Conservation (phyloP, 2,888 invertebrate genomes). For the Trisateles emortualis region DNA sequence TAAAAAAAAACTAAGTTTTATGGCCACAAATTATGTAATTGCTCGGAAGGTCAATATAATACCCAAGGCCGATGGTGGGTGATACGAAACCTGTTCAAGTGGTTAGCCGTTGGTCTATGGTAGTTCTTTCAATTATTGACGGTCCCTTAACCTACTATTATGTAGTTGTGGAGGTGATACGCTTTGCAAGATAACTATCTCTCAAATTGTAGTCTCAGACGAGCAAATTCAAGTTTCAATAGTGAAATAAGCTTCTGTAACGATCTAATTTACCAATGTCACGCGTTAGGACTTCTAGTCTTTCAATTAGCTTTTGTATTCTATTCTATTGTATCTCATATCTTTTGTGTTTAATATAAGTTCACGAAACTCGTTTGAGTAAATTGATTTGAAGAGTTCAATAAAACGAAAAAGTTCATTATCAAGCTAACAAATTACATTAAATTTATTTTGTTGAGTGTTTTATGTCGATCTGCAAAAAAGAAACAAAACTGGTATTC, state of each 20-base stretch:
- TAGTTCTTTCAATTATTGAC: slow-evolving; percentile 54
- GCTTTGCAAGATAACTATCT: slow-evolving; percentile 39
- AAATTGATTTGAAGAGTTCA: neutral
- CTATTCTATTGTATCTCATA: neutral
- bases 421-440: neutral
- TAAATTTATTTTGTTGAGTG: neutral
- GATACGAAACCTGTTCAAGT: slow-evolving; percentile 65
- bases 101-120: slow-evolving; percentile 50
- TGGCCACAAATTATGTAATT: slow-evolving; percentile 68
- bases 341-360: slow-evolving; percentile 1
- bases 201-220: slow-evolving; percentile 23
- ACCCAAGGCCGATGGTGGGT: slow-evolving; percentile 67
- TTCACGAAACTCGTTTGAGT: neutral
- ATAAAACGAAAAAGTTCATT: too few species aligned
- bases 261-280: slow-evolving; percentile 22
- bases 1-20: slow-evolving; percentile 59
- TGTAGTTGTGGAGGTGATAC: slow-evolving; percentile 47
- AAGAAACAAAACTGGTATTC: too few species aligned
- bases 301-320: neutral
- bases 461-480: neutral
- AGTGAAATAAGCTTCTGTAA: slow-evolving; percentile 5
- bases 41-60: slow-evolving; percentile 67
- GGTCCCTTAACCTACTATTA: slow-evolving; percentile 52
- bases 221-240: slow-evolving; percentile 9
- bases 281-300: slow-evolving; percentile 2